These are phyloP conservation scores for Oxystoma pomonae DNA, from an alignment of 2,888 invertebrate species.

Conservation along the genomic window DNA sequence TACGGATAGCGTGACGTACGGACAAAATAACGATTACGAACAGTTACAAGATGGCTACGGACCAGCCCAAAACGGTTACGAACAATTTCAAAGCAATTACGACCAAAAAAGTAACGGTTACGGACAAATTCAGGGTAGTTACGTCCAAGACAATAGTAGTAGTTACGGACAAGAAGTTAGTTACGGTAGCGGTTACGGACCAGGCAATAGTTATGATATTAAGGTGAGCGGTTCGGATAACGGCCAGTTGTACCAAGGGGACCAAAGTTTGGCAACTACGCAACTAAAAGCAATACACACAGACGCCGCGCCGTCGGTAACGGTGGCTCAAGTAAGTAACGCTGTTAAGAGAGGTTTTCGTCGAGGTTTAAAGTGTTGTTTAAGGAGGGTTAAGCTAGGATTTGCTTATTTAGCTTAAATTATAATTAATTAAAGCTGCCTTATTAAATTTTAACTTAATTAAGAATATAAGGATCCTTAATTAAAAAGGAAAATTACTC, in stretches of 20 bases:
- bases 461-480: too few species aligned
- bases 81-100: neutral
- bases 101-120: neutral
- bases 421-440: too few species aligned
- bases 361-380: too few species aligned
- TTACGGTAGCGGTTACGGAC: too few species aligned
- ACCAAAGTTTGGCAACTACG: slow-evolving; percentile 20
- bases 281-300: slow-evolving; percentile 36
- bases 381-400: too few species aligned
- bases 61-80: neutral
- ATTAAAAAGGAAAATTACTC: too few species aligned
- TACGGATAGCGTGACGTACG: slow-evolving; percentile 29
- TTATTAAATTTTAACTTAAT: too few species aligned
- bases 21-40: neutral
- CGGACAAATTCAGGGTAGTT: too few species aligned
- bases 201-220: neutral
- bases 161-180: neutral
- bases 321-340: slow-evolving; percentile 32
- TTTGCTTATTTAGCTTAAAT: too few species aligned
- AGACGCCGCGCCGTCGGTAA: slow-evolving; percentile 23
- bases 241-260: slow-evolving; percentile 21
- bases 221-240: neutral
- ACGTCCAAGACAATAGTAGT: neutral
- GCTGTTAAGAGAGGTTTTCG: too few species aligned
- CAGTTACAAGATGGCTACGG: neutral